phyloP scores from a whole-genome alignment of 2,888 invertebrate species.

The Drosophila siamana region DNA sequence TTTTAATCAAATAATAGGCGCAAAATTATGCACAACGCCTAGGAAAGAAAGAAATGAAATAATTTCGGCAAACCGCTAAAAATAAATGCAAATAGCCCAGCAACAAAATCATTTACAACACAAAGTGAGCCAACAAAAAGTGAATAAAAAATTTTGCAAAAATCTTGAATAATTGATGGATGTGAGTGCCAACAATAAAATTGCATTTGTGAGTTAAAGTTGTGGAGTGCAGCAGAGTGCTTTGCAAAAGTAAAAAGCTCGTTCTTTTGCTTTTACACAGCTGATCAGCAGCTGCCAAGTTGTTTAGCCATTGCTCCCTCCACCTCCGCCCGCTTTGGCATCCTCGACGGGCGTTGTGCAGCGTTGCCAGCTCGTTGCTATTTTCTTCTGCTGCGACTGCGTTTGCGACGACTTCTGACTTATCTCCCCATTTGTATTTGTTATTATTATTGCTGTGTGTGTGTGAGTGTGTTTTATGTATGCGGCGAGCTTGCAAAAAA shows the following conservation, averaged over 20 bases:
- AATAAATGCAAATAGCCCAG: constrained; percentile 54
- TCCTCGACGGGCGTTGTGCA: constrained; percentile 18
- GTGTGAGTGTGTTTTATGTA: constrained; percentile 13
- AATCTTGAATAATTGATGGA: neutral
- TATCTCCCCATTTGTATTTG: constrained; percentile 26
- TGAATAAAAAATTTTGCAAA: neutral
- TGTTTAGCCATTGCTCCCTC: constrained; percentile 12
- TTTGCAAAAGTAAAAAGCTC: constrained; percentile 33
- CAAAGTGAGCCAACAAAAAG: constrained; percentile 22
- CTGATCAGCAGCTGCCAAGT: constrained; percentile 58
- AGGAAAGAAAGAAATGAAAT: constrained; percentile 14
- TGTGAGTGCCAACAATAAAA: constrained; percentile 28
- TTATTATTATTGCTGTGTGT: constrained; percentile 18
- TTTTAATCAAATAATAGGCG: constrained; percentile 57
- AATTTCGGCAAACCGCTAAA: constrained; percentile 55
- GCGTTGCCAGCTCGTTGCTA: constrained; percentile 54
- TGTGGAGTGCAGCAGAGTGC: constrained; percentile 43
- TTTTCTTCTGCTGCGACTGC: neutral
- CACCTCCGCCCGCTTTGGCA: neutral
- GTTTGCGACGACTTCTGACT: constrained; percentile 13
- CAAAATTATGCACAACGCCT: constrained; percentile 54
- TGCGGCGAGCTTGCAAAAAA: constrained; percentile 16
- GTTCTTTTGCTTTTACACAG: constrained; percentile 38
- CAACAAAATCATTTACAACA: constrained; percentile 26
- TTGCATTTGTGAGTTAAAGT: constrained; percentile 56